Evolutionary conservation across 2,113 vertebrate species (phyloP), one percentile per base, ranked within the genome.

Genomic region (Steatornis caripensis): DNA sequence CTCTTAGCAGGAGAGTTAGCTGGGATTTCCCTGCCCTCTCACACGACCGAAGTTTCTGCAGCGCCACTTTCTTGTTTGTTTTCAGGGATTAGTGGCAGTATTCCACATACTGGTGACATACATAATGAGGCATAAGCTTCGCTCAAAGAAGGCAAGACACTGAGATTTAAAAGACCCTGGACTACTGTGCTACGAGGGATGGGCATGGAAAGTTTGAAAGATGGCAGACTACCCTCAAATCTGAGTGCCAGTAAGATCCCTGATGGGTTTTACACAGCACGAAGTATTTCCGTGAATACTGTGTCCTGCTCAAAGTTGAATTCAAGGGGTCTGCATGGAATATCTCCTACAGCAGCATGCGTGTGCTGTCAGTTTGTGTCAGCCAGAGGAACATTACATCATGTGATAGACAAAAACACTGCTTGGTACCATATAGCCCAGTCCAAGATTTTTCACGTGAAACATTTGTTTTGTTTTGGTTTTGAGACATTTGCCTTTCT

Each of bases 391-490:
- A 51, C 70, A 55, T 83, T 80, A 94, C 87, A 85, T 94, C 89
- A 90, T 23, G 89, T 60, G 84, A 88, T 11, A 85, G 91, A 36
- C 68, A 78, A 87, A 91, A 95, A 34, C 84, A 51, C 30, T 32
- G 9, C 81, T 87, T 57, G 46, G 54, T 87, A 79, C 70, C 66
- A 60, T 51, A 36, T 8, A 86, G 84, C 70, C 89, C 51, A 48
- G 74, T 74, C 55, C 82, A 87, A 93, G 90, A 60, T 84, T 93
- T 96, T 93, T 88, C 96, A 97, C 97, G 95, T 95, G 96, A 95
- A 95, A 71, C 93, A 64, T 89, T 96, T 95, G 95, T 94, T 97
- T 97, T 96, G 91, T 0, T 97, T 96, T 95, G 97, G 91, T 95
- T 96, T 97, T 4, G 80, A 86, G 94, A 95, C 93, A 55, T 94